These are phyloP conservation scores for Leptinotarsa rubiginosa DNA, from an alignment of 2,888 invertebrate species.

Conservation along the genomic window DNA sequence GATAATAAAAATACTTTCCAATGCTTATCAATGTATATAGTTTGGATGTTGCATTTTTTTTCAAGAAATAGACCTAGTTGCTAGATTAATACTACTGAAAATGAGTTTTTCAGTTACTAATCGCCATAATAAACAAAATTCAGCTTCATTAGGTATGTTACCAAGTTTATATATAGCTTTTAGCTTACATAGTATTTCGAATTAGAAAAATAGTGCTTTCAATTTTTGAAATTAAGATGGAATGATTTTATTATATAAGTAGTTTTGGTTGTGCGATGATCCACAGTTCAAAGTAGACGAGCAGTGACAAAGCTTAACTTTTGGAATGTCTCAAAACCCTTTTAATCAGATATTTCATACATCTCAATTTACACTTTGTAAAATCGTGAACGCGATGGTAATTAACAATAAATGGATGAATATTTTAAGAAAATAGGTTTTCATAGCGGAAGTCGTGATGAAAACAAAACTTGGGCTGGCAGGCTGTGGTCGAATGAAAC, in stretches of 20 bases:
- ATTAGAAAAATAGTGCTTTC: constrained; percentile 6
- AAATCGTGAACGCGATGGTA: too few species aligned
- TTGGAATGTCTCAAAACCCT: constrained; percentile 2
- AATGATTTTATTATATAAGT: background rate
- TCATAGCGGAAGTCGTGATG: too few species aligned
- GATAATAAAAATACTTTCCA: background rate
- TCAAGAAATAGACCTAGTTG: constrained; percentile 12
- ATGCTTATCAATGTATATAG: background rate
- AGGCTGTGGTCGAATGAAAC: too few species aligned
- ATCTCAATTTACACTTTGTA: too few species aligned
- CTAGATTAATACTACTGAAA: constrained; percentile 11
- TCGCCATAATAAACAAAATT: constrained; percentile 10
- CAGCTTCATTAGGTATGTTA: constrained; percentile 20
- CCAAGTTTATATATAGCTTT: constrained; percentile 16
- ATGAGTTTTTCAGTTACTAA: constrained; percentile 21
- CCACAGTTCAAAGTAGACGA: background rate
- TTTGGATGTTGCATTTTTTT: constrained; percentile 7
- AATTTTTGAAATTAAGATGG: background rate
- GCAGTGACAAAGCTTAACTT: constrained; percentile 14
- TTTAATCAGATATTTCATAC: too few species aligned
- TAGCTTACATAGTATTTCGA: constrained; percentile 8
- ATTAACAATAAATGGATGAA: too few species aligned
- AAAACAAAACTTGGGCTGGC: too few species aligned
- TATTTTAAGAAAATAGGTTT: too few species aligned
- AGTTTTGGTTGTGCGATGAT: background rate